Base-by-base conservation (phyloP, 2,113 vertebrate species). In the Hemibagrus wyckioides region DNA sequence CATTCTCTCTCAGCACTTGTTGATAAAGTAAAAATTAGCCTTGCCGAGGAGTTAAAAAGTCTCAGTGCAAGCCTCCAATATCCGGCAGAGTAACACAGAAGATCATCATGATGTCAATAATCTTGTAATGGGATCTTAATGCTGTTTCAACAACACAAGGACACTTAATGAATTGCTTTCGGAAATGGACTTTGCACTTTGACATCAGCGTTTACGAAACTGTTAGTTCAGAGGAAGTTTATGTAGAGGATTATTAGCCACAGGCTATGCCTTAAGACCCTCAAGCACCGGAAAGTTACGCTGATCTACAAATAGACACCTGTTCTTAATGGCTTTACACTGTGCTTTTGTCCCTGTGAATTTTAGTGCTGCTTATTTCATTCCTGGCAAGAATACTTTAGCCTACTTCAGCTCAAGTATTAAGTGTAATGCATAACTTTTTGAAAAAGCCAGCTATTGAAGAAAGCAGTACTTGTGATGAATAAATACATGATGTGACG, bases 41-140 rank as follows among this genome's bases (percentile, higher is more conserved):
- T 30, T 63, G 36, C 76, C 79, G 65, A 73, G 91, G 65, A 73
- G 91, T 90, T 90, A 86, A 89, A 90, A 73, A 84, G 54, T 92
- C 71, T 87, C 25, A 69, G 76, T 44, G 39, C 28, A n/a, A 67
- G 57, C 36, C 57, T n/a, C 30, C 33, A 65, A 84, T 52, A 48
- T 85, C 80, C 28, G 48, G 63, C 23, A 81, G 44, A 76, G n/a
- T 36, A 76, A 80, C 65, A 67, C 84, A 80, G 17, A 79, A 56
- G 71, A 44, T 77, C 41, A 75, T 56, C 30, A 48, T 25, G 63
- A 77, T 85, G 81, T 57, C 85, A 33, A 33, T 85, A 67, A 85
- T 89, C 82, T 73, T 81, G 76, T 79, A 91, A 87, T 67, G 4
- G 44, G 30, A 71, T 81, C 69, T 73, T 85, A 80, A 44, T 85